A percentile compares a stretch with the other conserved stretches of the same genome.
These are phyloP conservation scores for Spatula versicolor DNA, from an alignment of 2,797 vertebrate genomes.

Conservation along the genomic window DNA sequence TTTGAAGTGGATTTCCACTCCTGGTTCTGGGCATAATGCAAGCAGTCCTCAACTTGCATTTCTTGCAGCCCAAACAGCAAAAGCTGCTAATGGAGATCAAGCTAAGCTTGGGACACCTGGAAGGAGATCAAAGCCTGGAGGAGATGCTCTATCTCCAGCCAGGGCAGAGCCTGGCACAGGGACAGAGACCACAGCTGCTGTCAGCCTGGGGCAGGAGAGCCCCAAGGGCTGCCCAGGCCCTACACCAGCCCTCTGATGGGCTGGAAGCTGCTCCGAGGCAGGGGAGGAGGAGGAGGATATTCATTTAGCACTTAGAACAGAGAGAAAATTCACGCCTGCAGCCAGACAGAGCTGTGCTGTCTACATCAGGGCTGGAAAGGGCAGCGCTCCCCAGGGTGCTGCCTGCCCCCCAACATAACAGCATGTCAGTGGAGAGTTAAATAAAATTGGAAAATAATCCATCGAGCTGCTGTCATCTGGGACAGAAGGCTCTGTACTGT, in stretches of 20 bases:
- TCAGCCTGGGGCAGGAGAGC: not conserved
- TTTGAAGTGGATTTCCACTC: not conserved
- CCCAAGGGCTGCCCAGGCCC: not conserved
- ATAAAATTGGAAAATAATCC: not conserved
- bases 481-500: not conserved
- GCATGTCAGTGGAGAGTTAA: not conserved
- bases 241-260: not conserved
- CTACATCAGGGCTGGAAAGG: not conserved
- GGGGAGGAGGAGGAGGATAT: not conserved
- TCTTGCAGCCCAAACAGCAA: not conserved
- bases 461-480: not conserved
- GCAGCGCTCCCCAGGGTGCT: fast-evolving
- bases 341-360: not conserved
- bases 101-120: not conserved
- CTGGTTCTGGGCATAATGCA: not conserved
- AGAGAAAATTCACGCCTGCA: not conserved
- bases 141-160: not conserved
- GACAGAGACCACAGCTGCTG: not conserved
- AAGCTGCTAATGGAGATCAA: fast-evolving
- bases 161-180: not conserved
- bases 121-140: not conserved
- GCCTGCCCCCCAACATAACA: not conserved
- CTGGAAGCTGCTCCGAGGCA: not conserved
- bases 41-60: not conserved
- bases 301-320: not conserved